A percentile compares a stretch with the other conserved stretches of the same genome.
phyloP scores from a whole-genome alignment of 2,797 vertebrate genomes.

The Tolypeutes matacus region DNA sequence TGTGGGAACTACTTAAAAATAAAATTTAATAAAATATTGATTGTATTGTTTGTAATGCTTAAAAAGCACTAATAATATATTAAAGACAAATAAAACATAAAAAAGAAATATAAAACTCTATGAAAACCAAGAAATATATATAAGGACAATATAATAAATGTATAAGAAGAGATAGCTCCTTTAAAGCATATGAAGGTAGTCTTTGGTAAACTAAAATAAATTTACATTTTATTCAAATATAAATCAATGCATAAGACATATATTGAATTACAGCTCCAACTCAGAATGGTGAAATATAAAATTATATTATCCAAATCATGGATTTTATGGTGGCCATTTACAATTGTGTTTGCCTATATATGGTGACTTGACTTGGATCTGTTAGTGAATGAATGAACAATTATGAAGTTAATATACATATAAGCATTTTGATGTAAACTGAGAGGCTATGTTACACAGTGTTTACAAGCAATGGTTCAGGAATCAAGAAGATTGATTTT shows the following conservation, averaged over 20 bases:
- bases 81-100: neutral
- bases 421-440: neutral
- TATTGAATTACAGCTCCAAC: neutral
- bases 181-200: neutral
- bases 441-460: neutral
- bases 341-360: neutral
- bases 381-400: neutral
- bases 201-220: neutral
- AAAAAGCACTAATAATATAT: neutral
- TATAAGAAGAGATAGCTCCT: neutral
- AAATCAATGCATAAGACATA: neutral
- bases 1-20: neutral
- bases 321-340: neutral
- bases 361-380: neutral
- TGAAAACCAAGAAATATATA: neutral
- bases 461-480: neutral
- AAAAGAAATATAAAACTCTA: neutral
- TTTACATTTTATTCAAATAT: neutral
- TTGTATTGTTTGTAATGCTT: neutral
- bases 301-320: neutral
- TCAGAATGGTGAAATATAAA: neutral
- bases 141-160: neutral
- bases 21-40: neutral
- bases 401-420: neutral
- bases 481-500: neutral